Base-by-base conservation (phyloP, 2,113 vertebrate genomes). In the Salvelinus fontinalis region DNA sequence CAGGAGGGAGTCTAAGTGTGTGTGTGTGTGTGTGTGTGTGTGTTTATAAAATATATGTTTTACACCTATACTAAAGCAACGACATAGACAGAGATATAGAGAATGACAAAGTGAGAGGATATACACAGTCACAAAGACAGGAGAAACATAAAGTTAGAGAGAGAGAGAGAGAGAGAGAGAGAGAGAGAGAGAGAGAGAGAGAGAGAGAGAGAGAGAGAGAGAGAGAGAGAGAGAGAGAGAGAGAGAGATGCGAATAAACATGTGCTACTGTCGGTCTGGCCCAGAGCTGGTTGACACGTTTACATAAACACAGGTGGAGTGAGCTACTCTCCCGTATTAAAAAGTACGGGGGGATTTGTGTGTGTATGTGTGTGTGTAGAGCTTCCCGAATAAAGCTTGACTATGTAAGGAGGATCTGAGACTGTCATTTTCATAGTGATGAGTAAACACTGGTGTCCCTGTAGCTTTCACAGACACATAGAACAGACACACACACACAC, bases 261-360 rank as follows among this genome's bases (percentile, higher is more conserved):
- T 81, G 74, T 78, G 75, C 67, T 79, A 74, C 71, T 71, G 68
- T 68, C 27, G 65, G 74, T 16, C 3, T 72, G 14, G 72, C 64
- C 29, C 48, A 51, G 51, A 24, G 24, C 59, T 79, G 76, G 59
- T n/a, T 22, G n/a, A 62, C 59, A 57, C 79, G 20, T 71, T 68
- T 67, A 71, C 27, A 84, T 71, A 84, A 79, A 81, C 79, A 81
- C 67, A 79, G n/a, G 29, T 78, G 70, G 29, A 62, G 59, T 22
- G n/a, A n/a, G 8, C 59, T 22, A 57, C 54, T 57, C 54, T 57
- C 54, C 54, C 5, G 2, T 62, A 62, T 62, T 24, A 62, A 62
- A 62, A 54, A 54, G 51, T 62, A 20, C 12, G 13, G 54, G 16
- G 54, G 54, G 54, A 59, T 59, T 12, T 14, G 57, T 60, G 29